Evolutionary conservation across 2,113 vertebrate species (phyloP), one percentile per base, ranked within the genome.

Genomic region (Mastomys natalensis): DNA sequence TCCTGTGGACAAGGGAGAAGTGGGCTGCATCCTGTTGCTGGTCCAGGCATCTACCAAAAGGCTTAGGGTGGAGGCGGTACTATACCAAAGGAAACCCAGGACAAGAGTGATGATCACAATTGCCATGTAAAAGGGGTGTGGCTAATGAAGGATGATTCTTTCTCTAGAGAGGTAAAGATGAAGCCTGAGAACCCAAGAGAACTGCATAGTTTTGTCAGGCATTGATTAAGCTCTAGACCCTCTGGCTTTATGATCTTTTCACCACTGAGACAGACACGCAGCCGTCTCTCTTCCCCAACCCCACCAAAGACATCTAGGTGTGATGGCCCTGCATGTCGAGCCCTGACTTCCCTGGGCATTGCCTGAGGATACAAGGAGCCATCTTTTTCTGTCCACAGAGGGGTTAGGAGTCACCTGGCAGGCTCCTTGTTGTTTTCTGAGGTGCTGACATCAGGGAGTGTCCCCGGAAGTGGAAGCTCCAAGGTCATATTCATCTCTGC

Each of bases 381-480:
- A 48, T 37, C 55, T 58, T n/a, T 16, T 37, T 62, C 70, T 7
- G 19, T 4, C 19, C 58, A 85, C 9, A 45, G 43, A 62, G 48
- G 90, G 88, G 13, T 15, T 9, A 1, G 0, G 17, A 72, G 97
- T 98, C 96, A 99, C 99, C 98, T 97, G 0, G 96, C 94, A 70
- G 97, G 97, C 0, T 53, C 58, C 91, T 91, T 73, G 70, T 96
- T 98, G 90, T n/a, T 78, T 51, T 97, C 97, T 0, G 95, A 95
- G 73, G 84, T 96, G 9, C 0, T 89, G 64, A 89, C 91, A 31
- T 97, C 89, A 12, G 98, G 98, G 91, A 95, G 98, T 53, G 98
- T 98, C 40, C 97, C 98, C 0, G 31, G 6, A 62, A 96, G 95
- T 11, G 97, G 98, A 1, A 45, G 15, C 45, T 98, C 95, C 62